Conservation (phyloP, 2,888 invertebrate genomes). For the Cataglyphis albicans region DNA sequence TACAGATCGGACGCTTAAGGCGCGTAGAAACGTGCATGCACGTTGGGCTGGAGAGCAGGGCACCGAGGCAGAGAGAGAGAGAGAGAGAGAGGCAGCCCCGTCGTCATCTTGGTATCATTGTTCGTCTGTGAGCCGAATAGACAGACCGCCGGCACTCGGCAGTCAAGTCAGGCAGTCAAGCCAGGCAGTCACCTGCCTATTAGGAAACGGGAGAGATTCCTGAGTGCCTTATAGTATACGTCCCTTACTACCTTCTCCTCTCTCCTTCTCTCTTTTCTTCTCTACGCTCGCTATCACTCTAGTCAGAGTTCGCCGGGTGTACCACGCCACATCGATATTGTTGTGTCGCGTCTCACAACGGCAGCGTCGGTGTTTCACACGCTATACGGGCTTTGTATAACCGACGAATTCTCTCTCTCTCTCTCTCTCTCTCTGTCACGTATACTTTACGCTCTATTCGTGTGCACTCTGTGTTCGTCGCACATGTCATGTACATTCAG, state of each 20-base stretch:
- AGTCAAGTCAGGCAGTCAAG: slow-evolving; percentile 61
- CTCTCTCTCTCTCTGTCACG: slow-evolving; percentile 48
- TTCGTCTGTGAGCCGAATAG: slow-evolving; percentile 59
- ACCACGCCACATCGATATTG: slow-evolving; percentile 40
- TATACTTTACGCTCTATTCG: slow-evolving; percentile 42
- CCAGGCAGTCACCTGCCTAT: slow-evolving; percentile 73
- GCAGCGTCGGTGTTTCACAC: slow-evolving; percentile 54
- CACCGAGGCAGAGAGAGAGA: too few relatives aligned
- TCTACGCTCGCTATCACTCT: slow-evolving; percentile 23
- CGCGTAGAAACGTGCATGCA: slow-evolving; percentile 5
- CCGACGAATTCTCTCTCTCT: slow-evolving; percentile 22
- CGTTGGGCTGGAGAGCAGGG: background rate
- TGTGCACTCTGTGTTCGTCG: background rate
- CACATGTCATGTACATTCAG: too few relatives aligned
- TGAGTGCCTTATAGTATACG: slow-evolving; percentile 60
- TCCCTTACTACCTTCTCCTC: slow-evolving; percentile 49
- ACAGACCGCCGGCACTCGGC: slow-evolving; percentile 61
- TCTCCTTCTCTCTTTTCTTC: slow-evolving; percentile 31
- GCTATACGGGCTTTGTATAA: slow-evolving; percentile 55
- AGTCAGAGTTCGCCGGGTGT: slow-evolving; percentile 42
- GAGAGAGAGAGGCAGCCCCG: slow-evolving; percentile 44
- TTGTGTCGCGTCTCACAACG: slow-evolving; percentile 40
- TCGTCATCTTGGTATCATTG: slow-evolving; percentile 58
- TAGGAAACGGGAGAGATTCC: slow-evolving; percentile 70
- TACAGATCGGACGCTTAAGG: background rate